Base-by-base conservation (phyloP, 92 coral and sea anemone genomes). In the Nematostella vectensis region DNA sequence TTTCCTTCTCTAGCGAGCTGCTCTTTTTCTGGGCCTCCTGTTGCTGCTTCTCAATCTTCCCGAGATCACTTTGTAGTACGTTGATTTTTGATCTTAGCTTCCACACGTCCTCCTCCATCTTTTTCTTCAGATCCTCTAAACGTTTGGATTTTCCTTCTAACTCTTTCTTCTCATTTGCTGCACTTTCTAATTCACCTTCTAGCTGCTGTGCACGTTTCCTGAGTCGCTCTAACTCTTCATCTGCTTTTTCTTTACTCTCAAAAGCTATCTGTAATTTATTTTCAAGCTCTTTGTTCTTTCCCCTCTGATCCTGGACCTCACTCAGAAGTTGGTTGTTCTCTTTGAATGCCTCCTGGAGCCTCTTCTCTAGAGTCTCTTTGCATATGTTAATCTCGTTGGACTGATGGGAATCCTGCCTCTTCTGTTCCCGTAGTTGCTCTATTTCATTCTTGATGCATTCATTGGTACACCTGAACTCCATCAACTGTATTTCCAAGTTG, bases 301-400 rank as follows among this genome's bases (percentile, higher is more conserved):
- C 88, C 13, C 44, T 52, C 9, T 48, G 31, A 27, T 50, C 56
- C 21, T 75, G 74, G 2, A 85, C 58, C 36, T 85, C 80, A 27
- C 56, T 82, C 26, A 61, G 94, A 27, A 80, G 61, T 15, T 50
- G 31, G 44, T 75, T 77, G 28, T 72, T 80, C n/a, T 62, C 72
- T 56, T 61, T 74, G 20, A 85, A 72, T 13, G 94, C 77, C 51
- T 85, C 88, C 16, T 72, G 67, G 54, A 85, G 50, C 31, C 94
- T 67, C 27, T 75, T 85, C 40, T 85, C 94, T 68, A 85, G 58
- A 25, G 83, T 67, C 65, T 85, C 94, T 67, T 72, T 85, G 15
- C 76, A 74, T 19, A 85, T 75, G 27, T 72, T 80, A 15, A 70
- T 77, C 36, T 80, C 94, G 30, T 75, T 85, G 15, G 61, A 76